Base-by-base conservation (phyloP, 1,140 invertebrate species). In the Dreissena polymorpha region DNA sequence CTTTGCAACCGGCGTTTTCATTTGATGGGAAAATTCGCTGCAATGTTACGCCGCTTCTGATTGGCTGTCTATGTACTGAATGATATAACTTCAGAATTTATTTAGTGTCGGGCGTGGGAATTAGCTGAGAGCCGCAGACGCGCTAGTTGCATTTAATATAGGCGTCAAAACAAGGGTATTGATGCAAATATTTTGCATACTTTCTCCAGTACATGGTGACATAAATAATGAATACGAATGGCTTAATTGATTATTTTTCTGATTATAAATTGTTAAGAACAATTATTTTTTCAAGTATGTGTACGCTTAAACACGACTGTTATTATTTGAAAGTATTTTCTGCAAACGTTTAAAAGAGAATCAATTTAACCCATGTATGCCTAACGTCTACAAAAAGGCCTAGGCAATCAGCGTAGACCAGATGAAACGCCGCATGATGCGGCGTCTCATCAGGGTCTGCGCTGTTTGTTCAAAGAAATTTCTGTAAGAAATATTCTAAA, bases 41-140 rank as follows among this genome's bases (percentile, higher is more conserved):
- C 50, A 55, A 60, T 69, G 25, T 67, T 60, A 68, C 51, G 53
- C 64, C 10, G 14, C 13, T 29, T 78, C 69, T 69, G 29, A 78
- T 78, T 78, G 76, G 76, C 25, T 53, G 51, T 60, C 49, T 23
- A 55, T 39, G 55, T 60, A 55, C 76, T 78, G 49, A 69, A 78
- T 78, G 76, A 78, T 78, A 78, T 70, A 78, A 69, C 65, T 78
- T n/a, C 53, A 57, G 65, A 64, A 25, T 69, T 78, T 78, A 78
- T 78, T 78, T 67, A 78, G 64, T 69, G 55, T 64, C 68, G 57
- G 76, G 64, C 63, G 65, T 64, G 76, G 76, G 68, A 78, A 70
- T 49, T 53, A 78, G 23, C 39, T 49, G 53, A 67, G 21, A 25
- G 29, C 18, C 10, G 16, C n/a, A 53, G 76, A 69, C 76, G 53